Percentiles rank a stretch among this genome's conserved stretches.
These are phyloP conservation scores for Ischnus inquisitorius DNA, from an alignment of 2,888 invertebrate species.

Conservation along the genomic window DNA sequence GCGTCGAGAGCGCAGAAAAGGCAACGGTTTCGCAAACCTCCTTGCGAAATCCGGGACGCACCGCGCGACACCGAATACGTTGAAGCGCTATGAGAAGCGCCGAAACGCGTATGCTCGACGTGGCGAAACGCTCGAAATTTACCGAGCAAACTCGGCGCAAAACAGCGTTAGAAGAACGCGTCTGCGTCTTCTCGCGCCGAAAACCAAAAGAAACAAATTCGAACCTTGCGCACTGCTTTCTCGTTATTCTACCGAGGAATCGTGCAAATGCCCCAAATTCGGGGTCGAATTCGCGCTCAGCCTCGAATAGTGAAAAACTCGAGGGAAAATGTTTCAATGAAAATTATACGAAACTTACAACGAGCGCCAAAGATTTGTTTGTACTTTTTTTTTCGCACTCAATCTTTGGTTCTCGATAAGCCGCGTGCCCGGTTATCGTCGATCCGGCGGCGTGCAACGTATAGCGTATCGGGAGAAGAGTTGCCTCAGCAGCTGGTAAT, in stretches of 20 bases:
- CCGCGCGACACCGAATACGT: conserved; percentile 40
- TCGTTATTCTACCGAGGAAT: no score
- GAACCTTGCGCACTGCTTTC: no score
- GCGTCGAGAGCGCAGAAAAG: background rate
- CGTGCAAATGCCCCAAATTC: no score
- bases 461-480: conserved; percentile 45
- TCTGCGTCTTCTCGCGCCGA: background rate
- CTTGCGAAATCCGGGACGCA: conserved; percentile 47
- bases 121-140: conserved; percentile 10
- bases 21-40: conserved; percentile 39
- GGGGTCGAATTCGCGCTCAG: no score
- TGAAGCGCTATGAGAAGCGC: background rate
- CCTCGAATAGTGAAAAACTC: no score
- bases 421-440: conserved; percentile 34
- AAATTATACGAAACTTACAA: background rate
- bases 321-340: background rate
- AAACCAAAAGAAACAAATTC: background rate
- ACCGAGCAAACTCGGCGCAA: background rate
- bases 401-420: conserved; percentile 15
- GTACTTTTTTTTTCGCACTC: conserved; percentile 1
- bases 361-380: background rate
- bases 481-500: conserved; percentile 61
- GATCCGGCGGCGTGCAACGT: conserved; percentile 25
- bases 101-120: conserved; percentile 1
- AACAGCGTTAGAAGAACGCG: background rate